Evolutionary conservation across 2,888 invertebrate genomes (phyloP), one percentile per base, ranked within the genome.

Genomic region (Meloe dianella): DNA sequence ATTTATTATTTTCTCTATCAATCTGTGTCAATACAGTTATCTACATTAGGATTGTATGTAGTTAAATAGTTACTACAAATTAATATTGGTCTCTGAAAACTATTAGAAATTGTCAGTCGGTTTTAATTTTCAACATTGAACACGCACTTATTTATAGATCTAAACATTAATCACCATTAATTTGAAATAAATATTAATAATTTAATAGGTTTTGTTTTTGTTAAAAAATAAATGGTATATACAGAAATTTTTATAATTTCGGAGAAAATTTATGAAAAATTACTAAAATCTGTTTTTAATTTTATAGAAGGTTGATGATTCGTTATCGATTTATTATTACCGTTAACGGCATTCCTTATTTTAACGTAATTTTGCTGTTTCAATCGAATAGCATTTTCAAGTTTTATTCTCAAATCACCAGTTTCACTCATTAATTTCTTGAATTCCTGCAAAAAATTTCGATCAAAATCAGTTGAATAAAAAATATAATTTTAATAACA

Each of bases 281-380:
- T 96, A 79, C 95, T 95, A 83, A 97, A 97, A 85, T 97, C 95
- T 2, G 96, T 97, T 87, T 95, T 96, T 74, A 97, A 87, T 84
- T 95, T 94, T 80, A 97, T 97, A 61, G 94, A 91, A 67, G 94
- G 94, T 67, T 85, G 84, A 77, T 85, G 86, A 70, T 77, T 80
- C 60, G 81, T 74, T 58, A 79, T 65, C 41, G 81, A 78, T 71
- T 86, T 85, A 64, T 78, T 81, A 61, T 83, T 81, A 47, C 27
- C 47, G 69, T 84, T 85, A 54, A 83, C 79, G 73, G 87, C 86
- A 64, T 81, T 82, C 73, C 83, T 85, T 27, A 81, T 80, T 71
- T 87, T 87, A 66, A 86, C 85, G 74, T 86, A 86, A 71, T 87
- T 83, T 83, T 88, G 90, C 75, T 90, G 90, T 78, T 88, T 92